Evolutionary conservation across 2,113 vertebrate genomes (phyloP).

Genomic region (Burhinus oedicnemus): DNA sequence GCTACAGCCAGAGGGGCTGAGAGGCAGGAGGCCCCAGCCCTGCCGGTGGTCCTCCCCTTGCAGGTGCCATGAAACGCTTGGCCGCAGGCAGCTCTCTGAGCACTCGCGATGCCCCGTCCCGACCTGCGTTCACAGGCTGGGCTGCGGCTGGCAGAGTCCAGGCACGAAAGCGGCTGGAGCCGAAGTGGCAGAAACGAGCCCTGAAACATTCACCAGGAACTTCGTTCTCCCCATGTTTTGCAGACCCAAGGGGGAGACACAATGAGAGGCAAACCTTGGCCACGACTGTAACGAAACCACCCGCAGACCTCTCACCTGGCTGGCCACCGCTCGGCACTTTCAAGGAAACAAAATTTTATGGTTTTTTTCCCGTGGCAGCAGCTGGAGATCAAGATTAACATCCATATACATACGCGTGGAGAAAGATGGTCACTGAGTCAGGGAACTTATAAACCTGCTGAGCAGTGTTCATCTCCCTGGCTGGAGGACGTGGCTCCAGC

Average conservation of each 20-base stretch:
- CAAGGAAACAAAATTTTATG: not conserved
- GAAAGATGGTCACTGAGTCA: not conserved
- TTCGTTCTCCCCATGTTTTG: not conserved
- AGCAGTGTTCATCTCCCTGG: not conserved
- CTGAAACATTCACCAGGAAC: not conserved
- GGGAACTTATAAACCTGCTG: not conserved
- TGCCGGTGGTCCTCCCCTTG: not conserved
- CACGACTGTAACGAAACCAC: not conserved
- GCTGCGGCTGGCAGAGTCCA: not conserved
- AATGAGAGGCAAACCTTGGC: not conserved
- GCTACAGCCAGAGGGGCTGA: not conserved
- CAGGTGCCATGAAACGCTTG: rapidly evolving
- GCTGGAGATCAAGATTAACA: not conserved
- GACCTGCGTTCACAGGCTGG: not conserved
- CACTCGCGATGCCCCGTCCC: rapidly evolving
- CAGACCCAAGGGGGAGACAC: not conserved
- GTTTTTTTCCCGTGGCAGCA: not conserved
- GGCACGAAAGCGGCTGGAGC: not conserved
- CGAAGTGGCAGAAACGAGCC: not conserved
- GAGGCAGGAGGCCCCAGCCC: not conserved
- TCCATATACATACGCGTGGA: not conserved
- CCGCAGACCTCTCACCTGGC: not conserved
- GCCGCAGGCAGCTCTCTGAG: not conserved
- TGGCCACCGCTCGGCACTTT: not conserved
- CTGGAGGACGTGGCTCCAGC: not conserved